Percentiles rank a stretch among this genome's conserved stretches.
phyloP scores from a whole-genome alignment of 2,797 vertebrate species.

The Pangasius larnaudii region DNA sequence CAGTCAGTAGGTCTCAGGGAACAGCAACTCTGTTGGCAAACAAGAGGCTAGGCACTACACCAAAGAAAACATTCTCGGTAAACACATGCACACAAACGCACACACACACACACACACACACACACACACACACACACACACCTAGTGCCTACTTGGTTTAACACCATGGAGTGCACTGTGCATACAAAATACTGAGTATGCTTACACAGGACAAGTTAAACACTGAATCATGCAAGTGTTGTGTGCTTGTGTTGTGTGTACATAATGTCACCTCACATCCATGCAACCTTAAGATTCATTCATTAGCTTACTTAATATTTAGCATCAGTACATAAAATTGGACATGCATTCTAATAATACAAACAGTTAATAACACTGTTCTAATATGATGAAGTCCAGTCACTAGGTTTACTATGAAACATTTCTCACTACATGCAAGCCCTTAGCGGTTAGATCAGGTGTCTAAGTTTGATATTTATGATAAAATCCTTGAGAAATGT shows the following conservation, averaged over 20 bases:
- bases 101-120: background rate
- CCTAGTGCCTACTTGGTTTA: background rate
- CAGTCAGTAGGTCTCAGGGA: background rate
- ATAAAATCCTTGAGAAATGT: background rate
- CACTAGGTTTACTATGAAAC: background rate
- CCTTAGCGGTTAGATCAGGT: background rate
- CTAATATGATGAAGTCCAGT: background rate
- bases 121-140: background rate
- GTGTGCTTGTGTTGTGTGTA: background rate
- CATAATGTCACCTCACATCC: background rate
- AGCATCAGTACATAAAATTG: background rate
- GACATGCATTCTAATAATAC: background rate
- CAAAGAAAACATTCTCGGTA: conserved; percentile 7
- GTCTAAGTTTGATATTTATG: too few relatives aligned
- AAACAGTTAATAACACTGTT: background rate
- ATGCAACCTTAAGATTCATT: background rate
- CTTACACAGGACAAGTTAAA: conserved; percentile 9
- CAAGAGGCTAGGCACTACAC: conserved; percentile 5
- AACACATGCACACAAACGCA: conserved; percentile 19
- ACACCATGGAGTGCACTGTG: background rate
- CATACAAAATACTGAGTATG: conserved; percentile 7
- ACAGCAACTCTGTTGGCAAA: background rate
- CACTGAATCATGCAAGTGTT: background rate
- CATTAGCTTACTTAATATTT: background rate
- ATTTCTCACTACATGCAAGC: background rate